Percentiles rank a stretch among this genome's conserved stretches.
Evolutionary conservation across 1,140 invertebrate species (phyloP).

Genomic region (Pogonus chalceus): DNA sequence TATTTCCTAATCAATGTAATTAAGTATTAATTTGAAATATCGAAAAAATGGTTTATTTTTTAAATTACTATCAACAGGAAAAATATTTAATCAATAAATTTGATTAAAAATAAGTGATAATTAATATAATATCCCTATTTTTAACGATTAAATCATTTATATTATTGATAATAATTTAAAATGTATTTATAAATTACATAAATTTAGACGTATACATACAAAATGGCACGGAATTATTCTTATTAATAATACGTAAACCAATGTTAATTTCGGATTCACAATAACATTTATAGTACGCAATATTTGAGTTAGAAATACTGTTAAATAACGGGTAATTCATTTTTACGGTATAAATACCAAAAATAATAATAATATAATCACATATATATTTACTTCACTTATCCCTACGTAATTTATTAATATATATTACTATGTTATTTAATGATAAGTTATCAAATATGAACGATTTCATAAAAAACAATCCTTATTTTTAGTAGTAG

Average conservation of each 20-base stretch:
- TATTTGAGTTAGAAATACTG: constrained; percentile 3
- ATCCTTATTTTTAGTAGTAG: background rate
- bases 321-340: background rate
- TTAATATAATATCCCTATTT: no score
- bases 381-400: constrained; percentile 4
- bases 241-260: background rate
- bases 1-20: no score
- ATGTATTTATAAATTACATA: background rate
- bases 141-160: no score
- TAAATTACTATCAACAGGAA: no score
- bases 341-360: background rate
- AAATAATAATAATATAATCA: background rate
- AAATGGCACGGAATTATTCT: no score
- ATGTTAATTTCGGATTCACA: no score
- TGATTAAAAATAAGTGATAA: no score
- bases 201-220: background rate
- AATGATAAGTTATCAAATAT: background rate
- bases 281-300: no score
- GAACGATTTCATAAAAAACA: background rate
- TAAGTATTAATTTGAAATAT: no score
- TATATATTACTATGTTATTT: background rate
- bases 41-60: no score
- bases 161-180: no score
- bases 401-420: background rate
- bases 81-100: no score